Base-by-base conservation (phyloP, 2,888 invertebrate genomes). In the Crocallis elinguaria region DNA sequence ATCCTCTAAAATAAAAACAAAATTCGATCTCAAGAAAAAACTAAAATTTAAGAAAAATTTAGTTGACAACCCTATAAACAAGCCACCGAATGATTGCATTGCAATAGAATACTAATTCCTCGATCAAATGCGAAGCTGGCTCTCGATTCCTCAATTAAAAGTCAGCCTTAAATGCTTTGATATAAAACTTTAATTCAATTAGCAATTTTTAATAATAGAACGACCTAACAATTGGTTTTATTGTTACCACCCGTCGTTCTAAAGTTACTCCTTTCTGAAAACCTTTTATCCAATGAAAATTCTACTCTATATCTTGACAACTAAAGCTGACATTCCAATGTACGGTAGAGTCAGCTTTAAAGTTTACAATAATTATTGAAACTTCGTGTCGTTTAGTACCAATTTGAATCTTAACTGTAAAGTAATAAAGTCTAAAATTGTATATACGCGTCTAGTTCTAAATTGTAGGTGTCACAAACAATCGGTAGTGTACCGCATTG, bases 231-330 rank as follows among this genome's bases (percentile, higher is more conserved):
- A 86, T 88, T 78, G 87, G 75, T 81, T 85, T 86, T 82, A 86
- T 88, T 88, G 88, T 88, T 86, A 86, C 88, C 88, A 82, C 88
- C 88, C 88, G 88, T 79, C 80, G 88, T 69, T 78, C 78, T 78
- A 79, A 82, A 84, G 80, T 86, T 82, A 77, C 54, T 54, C 56
- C 60, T 55, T 59, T 50, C 38, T 38, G 16, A 33, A 38, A 35
- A 39, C 29, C 38, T 73, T 44, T 16, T 6, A 12, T 13, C n/a
- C 37, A 44, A 50, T 44, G 58, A 38, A 67, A 62, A 66, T 53
- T 64, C 45, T 56, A 66, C 67, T 69, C 56, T 71, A 70, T 35
- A 32, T 0, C 7, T 27, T 16, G 49, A 23, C 11, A 11, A 13
- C 30, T 69, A 71, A 55, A 66, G 68, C 68, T 55, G 58, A 58